phyloP scores from a whole-genome alignment of 2,113 vertebrate species.

The Lagopus muta region DNA sequence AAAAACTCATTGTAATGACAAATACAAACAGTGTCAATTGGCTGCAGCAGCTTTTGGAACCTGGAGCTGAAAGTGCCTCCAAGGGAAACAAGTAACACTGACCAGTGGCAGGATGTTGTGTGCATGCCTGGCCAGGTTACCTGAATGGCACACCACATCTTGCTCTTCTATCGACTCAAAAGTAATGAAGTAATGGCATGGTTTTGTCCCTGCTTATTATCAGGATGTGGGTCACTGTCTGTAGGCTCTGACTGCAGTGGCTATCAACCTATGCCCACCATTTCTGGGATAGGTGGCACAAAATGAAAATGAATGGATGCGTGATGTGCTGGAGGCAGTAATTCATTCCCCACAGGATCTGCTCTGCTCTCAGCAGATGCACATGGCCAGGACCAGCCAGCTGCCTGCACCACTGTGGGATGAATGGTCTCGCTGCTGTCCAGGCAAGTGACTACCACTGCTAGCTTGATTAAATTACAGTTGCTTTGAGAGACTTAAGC shows the following conservation, averaged over 20 bases:
- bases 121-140: not conserved
- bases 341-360: not conserved
- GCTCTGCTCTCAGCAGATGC: not conserved
- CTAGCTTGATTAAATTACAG: slow-evolving; percentile 19
- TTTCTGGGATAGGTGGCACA: not conserved
- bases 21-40: not conserved
- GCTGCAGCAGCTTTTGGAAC: not conserved
- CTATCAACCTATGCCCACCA: not conserved
- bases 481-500: slow-evolving; percentile 1
- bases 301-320: fast-evolving
- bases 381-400: not conserved
- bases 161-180: not conserved
- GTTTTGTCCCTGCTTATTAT: not conserved
- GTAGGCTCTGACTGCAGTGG: not conserved
- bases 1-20: not conserved
- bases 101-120: not conserved
- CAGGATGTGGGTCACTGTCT: not conserved
- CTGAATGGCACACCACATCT: not conserved
- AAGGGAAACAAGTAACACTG: not conserved
- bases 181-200: not conserved
- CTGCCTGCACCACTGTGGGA: not conserved
- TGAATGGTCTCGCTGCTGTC: not conserved
- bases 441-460: not conserved
- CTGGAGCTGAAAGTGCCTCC: not conserved
- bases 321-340: not conserved